Evolutionary conservation across 2,888 invertebrate species (phyloP), one percentile per base, ranked within the genome.

Genomic region (Microdon myrmicae): DNA sequence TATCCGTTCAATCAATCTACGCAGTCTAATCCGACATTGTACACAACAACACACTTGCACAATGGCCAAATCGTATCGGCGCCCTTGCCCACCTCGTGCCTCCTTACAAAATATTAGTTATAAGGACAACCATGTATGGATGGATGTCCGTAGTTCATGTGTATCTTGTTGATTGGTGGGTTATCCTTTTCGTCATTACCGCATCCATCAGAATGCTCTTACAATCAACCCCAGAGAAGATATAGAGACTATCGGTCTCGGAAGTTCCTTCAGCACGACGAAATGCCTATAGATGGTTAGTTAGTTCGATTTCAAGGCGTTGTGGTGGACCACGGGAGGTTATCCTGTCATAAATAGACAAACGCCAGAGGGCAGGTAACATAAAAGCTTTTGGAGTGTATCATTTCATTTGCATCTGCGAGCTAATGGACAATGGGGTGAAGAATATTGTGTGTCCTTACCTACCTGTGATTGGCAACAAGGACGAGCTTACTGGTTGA

Each of bases 1-100:
- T 61, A 58, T 64, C 64, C 53, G 41, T 64, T 64, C 51, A 64
- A 64, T 64, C 64, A 64, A 58, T 64, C 64, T 64, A 64, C 58
- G 43, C 64, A 64, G 58, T 58, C 64, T 58, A 64, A 58, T 64
- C 51, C 64, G 37, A 43, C 14, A 22, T 29, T 37, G 37, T 23
- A 26, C 43, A 38, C 43, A 26, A 56, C 29, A 49, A 49, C 45
- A 41, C 44, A 22, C 17, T 17, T 25, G 29, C 22, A 44, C 56
- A 56, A 45, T 43, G 34, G 29, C 45, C 56, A 39, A 51, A 56
- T 56, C 17, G 26, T 32, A 38, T 17, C 41, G 28, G 1, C 13
- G 25, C n/a, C n/a, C n/a, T n/a, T n/a, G n/a, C n/a, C n/a, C n/a
- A n/a, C n/a, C n/a, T n/a, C n/a, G n/a, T n/a, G n/a, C n/a, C n/a